Percentiles rank a stretch among this genome's conserved stretches.
These are phyloP conservation scores for Karalla daura DNA, from an alignment of 2,797 vertebrate genomes.

Conservation along the genomic window DNA sequence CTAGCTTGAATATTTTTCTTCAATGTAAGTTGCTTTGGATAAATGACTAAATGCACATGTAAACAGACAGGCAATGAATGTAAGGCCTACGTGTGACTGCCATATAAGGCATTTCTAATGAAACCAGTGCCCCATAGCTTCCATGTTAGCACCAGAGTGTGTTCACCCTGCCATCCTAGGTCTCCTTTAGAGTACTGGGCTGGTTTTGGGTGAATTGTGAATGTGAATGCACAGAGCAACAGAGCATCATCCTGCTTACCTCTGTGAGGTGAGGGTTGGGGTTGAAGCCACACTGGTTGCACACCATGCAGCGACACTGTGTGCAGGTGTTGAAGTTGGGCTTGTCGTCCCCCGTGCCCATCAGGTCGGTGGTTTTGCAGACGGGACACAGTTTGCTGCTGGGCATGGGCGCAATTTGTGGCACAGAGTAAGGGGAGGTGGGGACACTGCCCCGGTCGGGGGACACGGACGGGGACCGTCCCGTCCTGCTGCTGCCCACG, in stretches of 20 bases:
- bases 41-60: no score
- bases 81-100: no score
- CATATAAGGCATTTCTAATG: no score
- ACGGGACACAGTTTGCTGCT: conserved; percentile 98
- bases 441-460: conserved; percentile 93
- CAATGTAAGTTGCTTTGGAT: no score
- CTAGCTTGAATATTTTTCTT: no score
- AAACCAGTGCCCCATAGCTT: no score
- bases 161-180: no score
- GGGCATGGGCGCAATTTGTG: conserved; percentile 98
- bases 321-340: conserved; percentile 95
- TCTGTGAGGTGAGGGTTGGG: conserved; percentile 98
- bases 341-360: conserved; percentile 87
- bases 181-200: no score
- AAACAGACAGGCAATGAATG: no score
- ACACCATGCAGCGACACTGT: conserved; percentile 94
- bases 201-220: neutral
- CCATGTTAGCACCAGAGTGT: no score
- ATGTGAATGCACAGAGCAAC: no score
- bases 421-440: conserved; percentile 95
- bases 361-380: conserved; percentile 97
- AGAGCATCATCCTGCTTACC: conserved; percentile 81
- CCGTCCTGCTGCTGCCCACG: conserved; percentile 83
- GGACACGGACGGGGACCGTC: conserved; percentile 90
- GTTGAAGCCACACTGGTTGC: conserved; percentile 99